A percentile compares a stretch with the other conserved stretches of the same genome.
Evolutionary conservation across 2,888 invertebrate species (phyloP).

Genomic region (Ferdinandea cuprea): DNA sequence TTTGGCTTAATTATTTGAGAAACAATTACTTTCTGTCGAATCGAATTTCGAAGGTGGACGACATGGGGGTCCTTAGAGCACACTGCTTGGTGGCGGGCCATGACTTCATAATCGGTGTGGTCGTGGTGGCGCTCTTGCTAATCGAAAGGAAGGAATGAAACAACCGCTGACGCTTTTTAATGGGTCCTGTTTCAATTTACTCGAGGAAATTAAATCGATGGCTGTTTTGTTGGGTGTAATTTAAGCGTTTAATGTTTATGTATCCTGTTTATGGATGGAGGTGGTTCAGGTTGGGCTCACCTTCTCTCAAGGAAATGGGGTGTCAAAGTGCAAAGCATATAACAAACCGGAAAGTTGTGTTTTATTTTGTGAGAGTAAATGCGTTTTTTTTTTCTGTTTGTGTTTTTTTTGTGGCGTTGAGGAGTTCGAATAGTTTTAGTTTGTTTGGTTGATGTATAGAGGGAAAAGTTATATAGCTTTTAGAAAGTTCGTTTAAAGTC

Average conservation of each 20-base stretch:
- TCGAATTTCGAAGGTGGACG: constrained; percentile 61
- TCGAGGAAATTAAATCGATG: constrained; percentile 58
- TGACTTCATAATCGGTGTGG: constrained; percentile 60
- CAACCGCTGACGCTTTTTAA: constrained; percentile 58
- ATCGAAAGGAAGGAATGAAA: constrained; percentile 64
- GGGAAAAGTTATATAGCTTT: not conserved
- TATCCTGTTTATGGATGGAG: constrained; percentile 17
- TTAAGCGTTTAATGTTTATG: constrained; percentile 46
- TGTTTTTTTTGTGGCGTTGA: not conserved
- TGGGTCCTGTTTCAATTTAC: constrained; percentile 63
- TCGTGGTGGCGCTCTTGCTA: constrained; percentile 54
- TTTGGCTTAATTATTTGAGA: constrained; percentile 72
- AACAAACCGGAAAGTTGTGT: not conserved
- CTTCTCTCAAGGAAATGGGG: constrained; percentile 34
- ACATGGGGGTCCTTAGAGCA: not conserved
- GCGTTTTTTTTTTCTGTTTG: no score
- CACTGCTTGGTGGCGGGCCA: constrained; percentile 13
- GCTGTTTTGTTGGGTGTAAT: constrained; percentile 58
- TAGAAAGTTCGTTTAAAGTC: no score
- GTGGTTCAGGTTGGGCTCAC: constrained; percentile 7
- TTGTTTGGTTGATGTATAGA: not conserved
- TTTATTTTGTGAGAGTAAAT: not conserved
- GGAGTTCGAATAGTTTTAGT: not conserved
- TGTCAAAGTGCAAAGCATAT: constrained; percentile 38
- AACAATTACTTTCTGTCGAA: constrained; percentile 72